Evolutionary conservation across 30 jellyfish, hydroid and myxozoan species (phyloP), one percentile per base, ranked within the genome.

Genomic region (Aurelia sp.): DNA sequence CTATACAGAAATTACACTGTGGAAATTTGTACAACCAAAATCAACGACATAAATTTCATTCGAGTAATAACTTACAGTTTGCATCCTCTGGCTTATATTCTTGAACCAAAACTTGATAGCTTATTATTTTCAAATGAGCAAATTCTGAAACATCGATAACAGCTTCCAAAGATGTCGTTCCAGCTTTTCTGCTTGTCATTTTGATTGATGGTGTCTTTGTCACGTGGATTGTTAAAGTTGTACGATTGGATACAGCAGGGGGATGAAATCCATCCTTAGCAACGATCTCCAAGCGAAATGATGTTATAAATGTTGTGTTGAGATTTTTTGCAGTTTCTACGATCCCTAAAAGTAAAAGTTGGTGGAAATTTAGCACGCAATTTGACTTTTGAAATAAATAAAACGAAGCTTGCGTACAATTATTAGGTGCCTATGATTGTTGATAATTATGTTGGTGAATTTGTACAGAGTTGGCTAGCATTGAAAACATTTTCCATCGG

Each of bases 211-310:
- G 97, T 19, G 88, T 92, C 44, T 76, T 86, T 9, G 91, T 65
- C 40, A 91, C 93, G 63, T 91, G 87, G 21, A 92, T 78, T 30
- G 52, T 80, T 21, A 92, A 76, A 3, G 22, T 51, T 10, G 91
- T 67, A 8, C 72, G 78, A 57, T 87, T 63, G 58, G 98, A 92
- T 8, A 86, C 91, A 22, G 84, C 86, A 6, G 94, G 91, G 31
- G 96, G 97, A 4, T 60, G 30, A 82, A 55, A 92, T 41, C 89
- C 63, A 59, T 92, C 98, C 63, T 79, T 88, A 48, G 98, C 98
- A 53, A 88, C 82, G 35, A 92, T 79, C 60, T 82, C 76, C 61
- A 86, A 72, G 27, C 64, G 53, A 77, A 84, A 92, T 9, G 60
- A 18, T 22, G 91, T 64, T 13, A 71, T 71, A 19, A 63, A 75